A percentile compares a stretch with the other conserved stretches of the same genome.
Conservation (phyloP, 64 coral and sea anemone species). For the Orbicella faveolata region DNA sequence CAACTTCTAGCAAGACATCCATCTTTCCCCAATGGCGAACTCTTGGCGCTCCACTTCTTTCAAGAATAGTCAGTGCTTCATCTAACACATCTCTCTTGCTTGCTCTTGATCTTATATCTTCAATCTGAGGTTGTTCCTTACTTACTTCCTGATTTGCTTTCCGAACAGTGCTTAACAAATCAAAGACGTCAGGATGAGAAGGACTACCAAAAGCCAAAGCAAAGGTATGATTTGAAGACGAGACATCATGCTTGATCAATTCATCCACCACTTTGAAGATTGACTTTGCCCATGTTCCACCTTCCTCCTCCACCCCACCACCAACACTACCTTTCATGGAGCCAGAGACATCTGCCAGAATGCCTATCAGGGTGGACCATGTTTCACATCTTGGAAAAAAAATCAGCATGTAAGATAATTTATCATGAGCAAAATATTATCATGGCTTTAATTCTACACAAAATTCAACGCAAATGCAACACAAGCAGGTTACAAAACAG, state of each 20-base stretch:
- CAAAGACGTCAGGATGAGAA: neutral
- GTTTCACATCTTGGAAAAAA: neutral
- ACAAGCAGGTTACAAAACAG: too few relatives aligned
- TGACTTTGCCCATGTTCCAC: constrained; percentile 10
- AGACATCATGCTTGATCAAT: constrained; percentile 36
- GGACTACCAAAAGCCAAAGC: constrained; percentile 17
- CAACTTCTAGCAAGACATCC: neutral
- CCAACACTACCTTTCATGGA: constrained; percentile 34
- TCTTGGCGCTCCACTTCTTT: neutral
- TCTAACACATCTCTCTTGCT: neutral
- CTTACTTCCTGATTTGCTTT: neutral
- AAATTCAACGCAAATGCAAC: too few relatives aligned
- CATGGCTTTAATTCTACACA: too few relatives aligned
- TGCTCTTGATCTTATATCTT: too few relatives aligned
- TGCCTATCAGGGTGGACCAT: constrained; percentile 7
- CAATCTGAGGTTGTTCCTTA: neutral
- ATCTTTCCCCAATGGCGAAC: constrained; percentile 26
- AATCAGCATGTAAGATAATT: too few relatives aligned
- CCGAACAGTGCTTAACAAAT: neutral
- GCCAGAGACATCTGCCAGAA: constrained; percentile 39
- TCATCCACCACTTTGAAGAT: constrained; percentile 36
- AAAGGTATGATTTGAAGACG: constrained; percentile 23
- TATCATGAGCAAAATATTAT: too few relatives aligned
- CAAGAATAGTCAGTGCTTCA: neutral
- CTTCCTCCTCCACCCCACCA: neutral